Base-by-base conservation (phyloP, 1,140 invertebrate species). In the Aphis craccivora region DNA sequence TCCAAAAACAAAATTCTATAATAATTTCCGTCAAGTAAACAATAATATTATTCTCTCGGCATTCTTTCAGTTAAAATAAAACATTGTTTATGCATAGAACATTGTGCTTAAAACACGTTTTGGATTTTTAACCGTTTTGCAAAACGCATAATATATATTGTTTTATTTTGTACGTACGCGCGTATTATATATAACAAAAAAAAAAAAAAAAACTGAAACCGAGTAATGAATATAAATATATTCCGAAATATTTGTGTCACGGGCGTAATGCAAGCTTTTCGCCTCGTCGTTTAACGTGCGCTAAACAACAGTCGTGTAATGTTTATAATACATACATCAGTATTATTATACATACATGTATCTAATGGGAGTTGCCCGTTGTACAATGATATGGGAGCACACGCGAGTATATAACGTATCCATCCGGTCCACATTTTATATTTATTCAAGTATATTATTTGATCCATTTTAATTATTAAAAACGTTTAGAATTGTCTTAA, bases 241-340 rank as follows among this genome's bases (percentile, higher is more conserved):
- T 43, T 90, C 40, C 89, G 18, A 90, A 90, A 90, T 43, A 90
- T 90, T n/a, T 43, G 40, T 90, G 89, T 43, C 89, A 90, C 55
- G 89, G 55, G 37, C 53, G 89, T 67, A 67, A 43, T 67, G 89
- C 89, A 90, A 90, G 67, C 89, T 90, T 90, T 90, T 90, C n/a
- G 25, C 37, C 25, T 90, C 37, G 53, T 67, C 23, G 51, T 90
- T 40, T 30, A 67, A 48, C 35, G 48, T 37, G 48, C 9, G 25
- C 22, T 55, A 7, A n/a, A 48, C 43, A 87, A 87, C 87, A 45
- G 35, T n/a, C 84, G 84, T 86, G 37, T 76, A 76, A 76, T 76
- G 11, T 67, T 60, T n/a, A 76, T 76, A 76, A 76, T 67, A 67
- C 23, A 23, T 43, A 43, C 83, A 43, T 84, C 83, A 5, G 37